Base-by-base conservation (phyloP, 64 coral and sea anemone species). In the Platygyra sinensis region DNA sequence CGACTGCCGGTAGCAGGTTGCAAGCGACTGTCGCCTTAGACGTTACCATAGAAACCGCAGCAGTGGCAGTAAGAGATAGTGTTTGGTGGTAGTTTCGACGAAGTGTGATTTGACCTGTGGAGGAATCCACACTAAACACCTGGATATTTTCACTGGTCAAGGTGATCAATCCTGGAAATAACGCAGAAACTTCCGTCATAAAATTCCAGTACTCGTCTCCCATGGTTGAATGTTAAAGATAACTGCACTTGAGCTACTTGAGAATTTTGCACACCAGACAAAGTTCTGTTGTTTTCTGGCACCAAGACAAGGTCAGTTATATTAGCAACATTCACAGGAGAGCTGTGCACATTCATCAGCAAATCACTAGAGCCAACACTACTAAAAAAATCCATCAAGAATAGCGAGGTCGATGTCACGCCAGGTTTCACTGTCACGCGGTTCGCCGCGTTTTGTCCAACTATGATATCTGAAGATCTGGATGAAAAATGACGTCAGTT, bases 141-240 rank as follows among this genome's bases (percentile, higher is more conserved):
- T 52, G 62, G 20, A 30, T 18, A 63, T 67, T 28, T 54, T 92
- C 73, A 76, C 90, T 92, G 33, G 73, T 78, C 14, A 92, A 76
- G 63, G 90, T 86, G 52, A 92, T 76, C 10, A 92, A 76, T 2
- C 90, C 90, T 30, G 90, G 73, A 67, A 92, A 92, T 69, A 92
- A 82, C 20, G 90, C 82, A 20, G 72, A 39, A n/a, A n/a, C 60
- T 31, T 42, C 42, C 54, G 17, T 62, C 76, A 46, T 92, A 92
- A 78, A 92, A 92, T 32, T 92, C 73, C 36, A 51, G 24, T 17
- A 92, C 52, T 74, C 25, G 90, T 18, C 67, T 92, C 11, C 18
- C 83, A 77, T 92, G 76, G 67, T 74, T 67, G 30, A 92, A 92
- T 13, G 80, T 67, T 24, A 92, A 86, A 24, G 90, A 78, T 31